Conservation (phyloP, 37 sponge, comb jelly and placozoan genomes). For the Hexactinellida sp. region DNA sequence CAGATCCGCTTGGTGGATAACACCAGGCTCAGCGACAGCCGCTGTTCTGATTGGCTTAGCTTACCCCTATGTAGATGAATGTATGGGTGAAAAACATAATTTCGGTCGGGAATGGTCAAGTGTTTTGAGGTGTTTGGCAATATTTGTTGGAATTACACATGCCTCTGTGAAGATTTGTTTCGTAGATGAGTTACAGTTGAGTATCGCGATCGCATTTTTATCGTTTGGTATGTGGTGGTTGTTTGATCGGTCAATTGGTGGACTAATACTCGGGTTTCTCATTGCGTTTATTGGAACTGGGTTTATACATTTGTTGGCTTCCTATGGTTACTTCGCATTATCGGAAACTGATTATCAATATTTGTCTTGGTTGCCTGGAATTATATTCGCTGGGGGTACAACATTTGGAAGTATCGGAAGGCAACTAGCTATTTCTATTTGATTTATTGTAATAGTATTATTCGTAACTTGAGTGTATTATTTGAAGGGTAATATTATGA, state of each 20-base stretch:
- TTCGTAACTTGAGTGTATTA: no score
- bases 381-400: constrained; percentile 81
- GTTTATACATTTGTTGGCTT: constrained; percentile 40
- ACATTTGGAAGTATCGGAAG: constrained; percentile 91
- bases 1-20: constrained; percentile 33
- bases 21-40: constrained; percentile 38
- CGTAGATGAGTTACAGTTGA: constrained; percentile 53
- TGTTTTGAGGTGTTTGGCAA: constrained; percentile 67
- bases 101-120: constrained; percentile 47
- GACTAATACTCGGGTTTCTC: constrained; percentile 53
- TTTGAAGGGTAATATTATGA: no score
- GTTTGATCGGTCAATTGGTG: constrained; percentile 70
- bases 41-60: constrained; percentile 43
- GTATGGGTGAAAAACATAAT: background rate
- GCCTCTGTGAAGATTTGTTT: constrained; percentile 73
- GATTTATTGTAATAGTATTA: no score
- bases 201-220: constrained; percentile 57
- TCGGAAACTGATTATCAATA: constrained; percentile 31
- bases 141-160: constrained; percentile 89
- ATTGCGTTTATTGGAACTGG: constrained; percentile 38
- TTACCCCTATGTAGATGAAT: constrained; percentile 25
- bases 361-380: constrained; percentile 59
- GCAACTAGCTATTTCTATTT: background rate
- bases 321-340: background rate
- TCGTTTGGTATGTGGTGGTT: constrained; percentile 93